Conservation (phyloP, 2,888 invertebrate genomes). For the Priocnemis perturbator region DNA sequence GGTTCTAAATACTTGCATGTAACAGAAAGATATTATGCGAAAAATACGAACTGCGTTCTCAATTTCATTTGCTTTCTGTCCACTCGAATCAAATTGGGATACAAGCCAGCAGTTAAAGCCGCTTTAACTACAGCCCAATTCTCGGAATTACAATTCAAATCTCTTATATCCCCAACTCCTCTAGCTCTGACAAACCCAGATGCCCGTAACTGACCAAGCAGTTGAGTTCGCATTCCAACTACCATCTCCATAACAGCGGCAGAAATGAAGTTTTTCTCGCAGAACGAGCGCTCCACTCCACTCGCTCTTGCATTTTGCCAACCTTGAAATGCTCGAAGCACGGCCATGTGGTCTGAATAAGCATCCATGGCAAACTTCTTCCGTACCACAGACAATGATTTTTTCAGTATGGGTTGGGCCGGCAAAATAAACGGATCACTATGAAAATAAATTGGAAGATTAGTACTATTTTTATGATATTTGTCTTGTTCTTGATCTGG, state of each 20-base stretch:
- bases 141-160: conserved; percentile 88
- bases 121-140: conserved; percentile 95
- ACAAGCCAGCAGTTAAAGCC: conserved; percentile 90
- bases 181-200: conserved; percentile 83
- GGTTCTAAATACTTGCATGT: neutral
- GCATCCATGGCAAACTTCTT: conserved; percentile 85
- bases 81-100: conserved; percentile 90
- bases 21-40: neutral
- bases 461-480: conserved; percentile 5
- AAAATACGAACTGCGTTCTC: conserved; percentile 79
- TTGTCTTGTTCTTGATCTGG: neutral
- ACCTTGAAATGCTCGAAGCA: conserved; percentile 87
- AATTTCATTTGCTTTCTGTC: conserved; percentile 81
- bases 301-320: conserved; percentile 80
- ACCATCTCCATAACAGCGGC: conserved; percentile 93
- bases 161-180: conserved; percentile 82
- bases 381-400: conserved; percentile 79
- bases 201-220: conserved; percentile 87
- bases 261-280: conserved; percentile 86
- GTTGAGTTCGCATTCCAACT: conserved; percentile 87
- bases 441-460: conserved; percentile 35
- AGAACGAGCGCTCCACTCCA: conserved; percentile 83
- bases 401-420: conserved; percentile 81
- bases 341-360: conserved; percentile 92
- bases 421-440: conserved; percentile 89